These are phyloP conservation scores for Oreotrochilus melanogaster DNA, from an alignment of 2,113 vertebrate genomes.

Conservation along the genomic window DNA sequence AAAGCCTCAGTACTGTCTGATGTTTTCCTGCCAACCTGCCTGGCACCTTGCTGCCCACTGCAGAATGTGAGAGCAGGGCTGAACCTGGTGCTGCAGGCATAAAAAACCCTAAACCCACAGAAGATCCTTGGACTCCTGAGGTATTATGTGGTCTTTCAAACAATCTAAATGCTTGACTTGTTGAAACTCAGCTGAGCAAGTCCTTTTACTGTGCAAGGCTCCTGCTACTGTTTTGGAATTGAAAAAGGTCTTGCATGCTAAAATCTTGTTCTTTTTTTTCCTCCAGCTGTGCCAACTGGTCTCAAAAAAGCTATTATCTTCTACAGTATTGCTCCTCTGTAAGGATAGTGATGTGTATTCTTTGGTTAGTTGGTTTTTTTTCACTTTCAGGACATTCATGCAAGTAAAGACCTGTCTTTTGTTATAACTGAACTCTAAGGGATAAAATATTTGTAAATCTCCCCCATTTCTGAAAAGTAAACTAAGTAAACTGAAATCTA, in stretches of 20 bases:
- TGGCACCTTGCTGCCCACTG: fast-evolving
- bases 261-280: neutral
- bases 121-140: neutral
- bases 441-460: neutral
- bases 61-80: neutral
- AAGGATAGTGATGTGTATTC: neutral
- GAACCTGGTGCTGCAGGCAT: fast-evolving
- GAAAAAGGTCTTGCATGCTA: neutral
- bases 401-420: neutral
- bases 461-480: neutral
- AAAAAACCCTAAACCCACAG: neutral
- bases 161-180: neutral
- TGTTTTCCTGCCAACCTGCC: neutral
- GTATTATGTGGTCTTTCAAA: neutral
- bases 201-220: neutral
- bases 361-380: neutral
- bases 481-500: neutral
- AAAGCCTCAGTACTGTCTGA: neutral
- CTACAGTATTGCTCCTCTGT: neutral
- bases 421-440: neutral
- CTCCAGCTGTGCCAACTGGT: neutral
- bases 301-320: neutral
- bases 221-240: neutral
- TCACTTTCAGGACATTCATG: neutral
- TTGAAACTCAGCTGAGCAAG: neutral